Percentiles rank a stretch among this genome's conserved stretches.
phyloP scores from a whole-genome alignment of 2,888 invertebrate species.

The Tiliacea citrago region DNA sequence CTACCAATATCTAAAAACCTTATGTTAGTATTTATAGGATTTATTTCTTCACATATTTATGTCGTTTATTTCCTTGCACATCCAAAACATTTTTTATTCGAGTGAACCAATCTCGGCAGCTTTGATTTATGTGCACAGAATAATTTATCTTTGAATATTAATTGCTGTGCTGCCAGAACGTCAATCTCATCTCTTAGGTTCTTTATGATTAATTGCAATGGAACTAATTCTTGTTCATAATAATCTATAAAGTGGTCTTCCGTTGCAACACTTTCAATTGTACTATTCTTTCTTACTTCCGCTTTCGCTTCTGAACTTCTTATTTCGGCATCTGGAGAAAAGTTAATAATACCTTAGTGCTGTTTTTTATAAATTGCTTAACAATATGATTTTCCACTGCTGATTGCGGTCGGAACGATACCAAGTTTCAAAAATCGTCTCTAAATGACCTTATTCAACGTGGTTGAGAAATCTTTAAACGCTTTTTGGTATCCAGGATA shows the following conservation, averaged over 20 bases:
- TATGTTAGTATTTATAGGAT: not conserved
- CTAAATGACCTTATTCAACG: not conserved
- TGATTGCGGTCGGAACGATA: constrained; percentile 5
- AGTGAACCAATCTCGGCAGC: constrained; percentile 59
- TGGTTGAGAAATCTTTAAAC: not conserved
- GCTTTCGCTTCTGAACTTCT: not conserved
- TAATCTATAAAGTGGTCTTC: constrained; percentile 64
- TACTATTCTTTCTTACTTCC: constrained; percentile 25
- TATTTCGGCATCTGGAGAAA: constrained; percentile 27
- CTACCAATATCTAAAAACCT: not conserved
- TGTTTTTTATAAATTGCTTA: not conserved
- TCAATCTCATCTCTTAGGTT: constrained; percentile 78
- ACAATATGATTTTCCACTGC: not conserved
- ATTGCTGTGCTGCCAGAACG: constrained; percentile 72
- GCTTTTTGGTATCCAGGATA: not conserved
- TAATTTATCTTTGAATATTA: constrained; percentile 69
- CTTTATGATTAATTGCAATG: constrained; percentile 78
- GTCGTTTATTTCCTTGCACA: constrained; percentile 66
- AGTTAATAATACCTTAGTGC: not conserved
- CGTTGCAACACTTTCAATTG: constrained; percentile 29
- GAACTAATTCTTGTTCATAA: constrained; percentile 79
- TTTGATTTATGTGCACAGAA: constrained; percentile 58
- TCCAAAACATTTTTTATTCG: constrained; percentile 69
- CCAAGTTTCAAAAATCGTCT: not conserved
- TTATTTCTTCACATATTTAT: not conserved